phyloP scores from a whole-genome alignment of 2,113 vertebrate species.

The Centropristis striata region DNA sequence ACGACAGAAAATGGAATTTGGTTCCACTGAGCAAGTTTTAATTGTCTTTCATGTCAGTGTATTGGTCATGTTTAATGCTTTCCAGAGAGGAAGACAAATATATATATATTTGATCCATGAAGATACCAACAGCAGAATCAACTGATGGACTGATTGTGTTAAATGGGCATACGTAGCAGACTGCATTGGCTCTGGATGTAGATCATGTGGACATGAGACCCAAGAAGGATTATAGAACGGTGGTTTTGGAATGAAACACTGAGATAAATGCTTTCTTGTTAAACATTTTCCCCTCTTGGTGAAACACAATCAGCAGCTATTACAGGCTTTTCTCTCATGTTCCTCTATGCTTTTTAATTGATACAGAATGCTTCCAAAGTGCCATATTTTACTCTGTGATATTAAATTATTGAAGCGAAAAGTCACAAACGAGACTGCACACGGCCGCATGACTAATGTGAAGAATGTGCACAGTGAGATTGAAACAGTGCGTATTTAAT shows the following conservation, averaged over 20 bases:
- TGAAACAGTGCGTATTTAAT: slow-evolving; percentile 60
- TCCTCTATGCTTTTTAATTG: slow-evolving; percentile 2
- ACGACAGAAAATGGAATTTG: too few species aligned
- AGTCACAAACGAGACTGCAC: slow-evolving; percentile 24
- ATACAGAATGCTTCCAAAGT: not conserved
- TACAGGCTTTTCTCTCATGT: not conserved
- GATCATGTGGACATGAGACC: not conserved
- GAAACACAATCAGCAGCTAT: not conserved
- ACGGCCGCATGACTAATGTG: slow-evolving; percentile 59
- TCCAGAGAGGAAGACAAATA: too few species aligned
- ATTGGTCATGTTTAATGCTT: too few species aligned
- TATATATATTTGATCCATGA: too few species aligned
- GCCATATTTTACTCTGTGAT: slow-evolving; percentile 16
- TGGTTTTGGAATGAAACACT: not conserved
- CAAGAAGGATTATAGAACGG: not conserved
- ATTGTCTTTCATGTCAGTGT: too few species aligned
- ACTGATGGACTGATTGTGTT: too few species aligned
- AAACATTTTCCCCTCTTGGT: not conserved
- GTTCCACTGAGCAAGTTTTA: too few species aligned
- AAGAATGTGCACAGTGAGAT: slow-evolving; percentile 33
- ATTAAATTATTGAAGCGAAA: slow-evolving; percentile 36
- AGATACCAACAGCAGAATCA: too few species aligned
- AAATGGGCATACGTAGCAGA: too few species aligned
- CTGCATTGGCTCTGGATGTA: not conserved
- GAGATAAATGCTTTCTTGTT: not conserved